phyloP scores from a whole-genome alignment of 2,888 invertebrate genomes.

The Cosmopolites sordidus region DNA sequence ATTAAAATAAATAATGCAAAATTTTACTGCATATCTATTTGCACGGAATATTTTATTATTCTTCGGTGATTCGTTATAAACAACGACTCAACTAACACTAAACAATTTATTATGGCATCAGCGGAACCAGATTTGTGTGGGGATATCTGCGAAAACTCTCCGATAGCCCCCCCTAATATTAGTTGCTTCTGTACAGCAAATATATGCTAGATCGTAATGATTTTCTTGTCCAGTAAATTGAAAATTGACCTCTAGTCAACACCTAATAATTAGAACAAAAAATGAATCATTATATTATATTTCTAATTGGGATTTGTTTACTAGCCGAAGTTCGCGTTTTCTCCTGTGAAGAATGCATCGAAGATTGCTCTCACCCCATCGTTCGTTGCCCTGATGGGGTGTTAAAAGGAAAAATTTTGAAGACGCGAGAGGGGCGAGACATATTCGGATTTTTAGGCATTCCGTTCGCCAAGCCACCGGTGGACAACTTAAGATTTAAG shows the following conservation, averaged over 20 bases:
- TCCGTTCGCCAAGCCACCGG: conserved; percentile 45
- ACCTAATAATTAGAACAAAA: no score
- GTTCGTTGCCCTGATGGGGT: conserved; percentile 45
- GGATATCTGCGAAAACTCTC: conserved; percentile 9
- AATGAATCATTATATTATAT: not conserved
- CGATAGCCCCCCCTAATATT: conserved; percentile 13
- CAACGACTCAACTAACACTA: no score
- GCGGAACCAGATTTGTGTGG: no score
- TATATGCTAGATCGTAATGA: conserved; percentile 3
- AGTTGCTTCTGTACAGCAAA: conserved; percentile 2
- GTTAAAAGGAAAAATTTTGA: conserved; percentile 44
- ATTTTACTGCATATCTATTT: no score
- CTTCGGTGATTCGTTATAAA: no score
- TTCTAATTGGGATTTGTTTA: not conserved
- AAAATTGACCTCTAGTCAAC: not conserved
- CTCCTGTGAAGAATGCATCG: not conserved
- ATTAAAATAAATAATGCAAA: no score
- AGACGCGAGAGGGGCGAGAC: conserved; percentile 44
- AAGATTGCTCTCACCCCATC: not conserved
- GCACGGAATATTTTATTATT: no score
- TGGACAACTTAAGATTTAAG: conserved; percentile 44
- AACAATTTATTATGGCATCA: no score
- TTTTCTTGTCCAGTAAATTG: not conserved
- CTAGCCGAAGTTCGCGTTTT: not conserved
- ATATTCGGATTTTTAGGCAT: conserved; percentile 51